phyloP scores from a whole-genome alignment of 2,113 vertebrate genomes.

The Laticauda colubrina region DNA sequence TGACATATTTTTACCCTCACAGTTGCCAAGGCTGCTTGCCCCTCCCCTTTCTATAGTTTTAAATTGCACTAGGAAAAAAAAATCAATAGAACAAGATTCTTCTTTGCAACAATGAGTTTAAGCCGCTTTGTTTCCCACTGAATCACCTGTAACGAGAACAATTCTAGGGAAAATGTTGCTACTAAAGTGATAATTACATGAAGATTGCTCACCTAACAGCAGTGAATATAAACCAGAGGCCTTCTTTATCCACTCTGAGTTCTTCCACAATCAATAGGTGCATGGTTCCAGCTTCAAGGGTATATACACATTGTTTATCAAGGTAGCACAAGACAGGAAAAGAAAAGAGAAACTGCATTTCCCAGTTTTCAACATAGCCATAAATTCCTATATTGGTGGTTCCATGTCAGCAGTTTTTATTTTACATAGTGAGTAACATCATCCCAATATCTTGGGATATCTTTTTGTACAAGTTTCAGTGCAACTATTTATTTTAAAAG shows the following conservation, averaged over 20 bases:
- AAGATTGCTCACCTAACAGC: background rate
- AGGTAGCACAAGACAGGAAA: background rate
- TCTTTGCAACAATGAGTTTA: background rate
- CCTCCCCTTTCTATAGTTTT: conserved; percentile 19
- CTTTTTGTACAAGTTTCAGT: background rate
- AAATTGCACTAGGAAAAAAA: conserved; percentile 3
- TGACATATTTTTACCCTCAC: background rate
- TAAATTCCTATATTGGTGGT: background rate
- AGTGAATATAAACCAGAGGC: background rate
- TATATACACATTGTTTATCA: background rate
- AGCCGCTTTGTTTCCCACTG: background rate
- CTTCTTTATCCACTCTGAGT: background rate
- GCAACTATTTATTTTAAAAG: background rate
- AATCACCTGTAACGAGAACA: background rate
- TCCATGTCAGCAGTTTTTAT: background rate
- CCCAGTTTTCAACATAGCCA: background rate
- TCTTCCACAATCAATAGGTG: background rate
- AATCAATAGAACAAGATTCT: conserved; percentile 19
- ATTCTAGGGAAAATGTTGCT: conserved; percentile 25
- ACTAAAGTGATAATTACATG: background rate
- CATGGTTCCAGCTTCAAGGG: background rate
- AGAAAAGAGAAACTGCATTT: background rate
- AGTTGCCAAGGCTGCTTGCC: background rate
- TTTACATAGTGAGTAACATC: background rate
- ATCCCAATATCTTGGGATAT: background rate